These are phyloP conservation scores for Melitaea athalia DNA, from an alignment of 2,888 invertebrate genomes.

Conservation along the genomic window DNA sequence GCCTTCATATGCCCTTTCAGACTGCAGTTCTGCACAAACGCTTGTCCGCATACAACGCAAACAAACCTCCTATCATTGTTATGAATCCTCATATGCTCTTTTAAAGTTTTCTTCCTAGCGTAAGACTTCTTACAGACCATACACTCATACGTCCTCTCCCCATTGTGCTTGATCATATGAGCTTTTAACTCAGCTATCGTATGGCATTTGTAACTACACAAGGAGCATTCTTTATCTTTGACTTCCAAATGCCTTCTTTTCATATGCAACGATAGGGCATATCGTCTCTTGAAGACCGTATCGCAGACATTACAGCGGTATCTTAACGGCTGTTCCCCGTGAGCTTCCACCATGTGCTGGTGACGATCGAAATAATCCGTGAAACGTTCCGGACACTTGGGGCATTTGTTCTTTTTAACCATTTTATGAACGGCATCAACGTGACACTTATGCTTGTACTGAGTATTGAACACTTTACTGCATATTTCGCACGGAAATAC, in stretches of 20 bases:
- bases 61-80: constrained; percentile 62
- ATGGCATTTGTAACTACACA: constrained; percentile 59
- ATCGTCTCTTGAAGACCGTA: constrained; percentile 44
- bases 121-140: constrained; percentile 65
- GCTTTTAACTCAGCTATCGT: constrained; percentile 50
- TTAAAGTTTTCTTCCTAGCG: constrained; percentile 56
- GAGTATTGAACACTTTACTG: constrained; percentile 58
- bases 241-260: constrained; percentile 66
- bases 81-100: constrained; percentile 59
- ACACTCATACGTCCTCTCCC: constrained; percentile 57
- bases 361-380: constrained; percentile 64
- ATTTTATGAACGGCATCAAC: constrained; percentile 60
- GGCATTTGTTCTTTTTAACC: constrained; percentile 63
- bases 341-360: constrained; percentile 62
- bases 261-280: constrained; percentile 58
- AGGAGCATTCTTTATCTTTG: constrained; percentile 53
- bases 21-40: constrained; percentile 75
- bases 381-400: constrained; percentile 63
- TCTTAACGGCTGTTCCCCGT: constrained; percentile 57
- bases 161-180: constrained; percentile 56
- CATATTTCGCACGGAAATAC: constrained; percentile 60
- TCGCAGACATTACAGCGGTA: constrained; percentile 67
- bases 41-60: constrained; percentile 71
- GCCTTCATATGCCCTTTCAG: constrained; percentile 72
- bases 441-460: constrained; percentile 62